Evolutionary conservation across 1,140 invertebrate genomes (phyloP), one percentile per base, ranked within the genome.

Genomic region (Drosophila setifemur): DNA sequence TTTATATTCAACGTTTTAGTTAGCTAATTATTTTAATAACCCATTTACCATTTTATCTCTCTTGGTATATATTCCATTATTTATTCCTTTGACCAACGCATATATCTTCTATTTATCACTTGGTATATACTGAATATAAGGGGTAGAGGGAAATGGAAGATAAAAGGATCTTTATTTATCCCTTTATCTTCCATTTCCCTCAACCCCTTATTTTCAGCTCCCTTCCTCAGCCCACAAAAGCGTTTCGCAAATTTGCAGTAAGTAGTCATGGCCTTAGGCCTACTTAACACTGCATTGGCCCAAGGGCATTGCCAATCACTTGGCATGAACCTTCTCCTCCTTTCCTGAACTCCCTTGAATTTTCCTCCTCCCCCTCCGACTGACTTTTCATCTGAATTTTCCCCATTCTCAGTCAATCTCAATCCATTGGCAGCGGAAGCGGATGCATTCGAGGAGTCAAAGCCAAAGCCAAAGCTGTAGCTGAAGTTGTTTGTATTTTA

Each of bases 401-500:
- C 3, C 35, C 40, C 18, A 21, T 11, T 35, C 11, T 6, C 29
- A 31, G 9, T 8, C 33, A 37, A 18, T n/a, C n/a, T 11, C 12
- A 23, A 21, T 35, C 8, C 33, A 21, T 42, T 29, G 35, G 25
- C 66, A 69, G 26, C 71, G 79, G 81, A 85, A 86, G 26, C 79
- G 79, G 81, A 83, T 83, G 54, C 74, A 78, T 82, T 60, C 53
- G 61, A 50, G 61, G 48, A 58, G 60, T 29, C 49, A 71, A 53
- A 76, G 63, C 58, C 47, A 67, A 39, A 19, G 26, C n/a, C n/a
- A n/a, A n/a, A 35, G 67, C 35, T 54, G 57, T 43, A 26, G 73
- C 73, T 78, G 52, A 68, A 74, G 74, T 79, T 85, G 81, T 86
- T 86, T 86, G 81, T 81, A 58, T 73, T 73, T 81, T 66, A 86